These are phyloP conservation scores for Hipparchia semele DNA, from an alignment of 2,888 invertebrate species.

Conservation along the genomic window DNA sequence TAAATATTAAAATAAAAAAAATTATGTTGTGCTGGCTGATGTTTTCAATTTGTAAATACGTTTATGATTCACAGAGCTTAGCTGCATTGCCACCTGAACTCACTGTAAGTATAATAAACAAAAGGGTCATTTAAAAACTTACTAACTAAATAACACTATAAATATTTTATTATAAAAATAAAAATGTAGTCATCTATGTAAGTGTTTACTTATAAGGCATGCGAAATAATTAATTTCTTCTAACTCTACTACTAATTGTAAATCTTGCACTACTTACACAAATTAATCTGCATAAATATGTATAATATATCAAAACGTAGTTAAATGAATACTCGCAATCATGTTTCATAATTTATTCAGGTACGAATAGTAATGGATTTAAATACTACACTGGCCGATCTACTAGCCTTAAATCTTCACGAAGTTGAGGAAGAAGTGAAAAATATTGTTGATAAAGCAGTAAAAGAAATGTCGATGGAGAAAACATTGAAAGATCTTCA, in stretches of 20 bases:
- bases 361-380: constrained; percentile 97
- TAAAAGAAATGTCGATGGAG: constrained; percentile 99
- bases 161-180: background rate
- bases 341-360: constrained; percentile 69
- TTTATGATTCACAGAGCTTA: constrained; percentile 89
- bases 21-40: constrained; percentile 45
- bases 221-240: background rate
- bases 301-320: background rate
- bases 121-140: constrained; percentile 16
- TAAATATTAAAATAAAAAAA: constrained; percentile 36
- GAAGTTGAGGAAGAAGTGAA: constrained; percentile 99
- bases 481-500: constrained; percentile 95
- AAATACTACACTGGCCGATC: constrained; percentile 95
- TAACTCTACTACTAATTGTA: background rate
- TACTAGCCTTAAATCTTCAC: constrained; percentile 95
- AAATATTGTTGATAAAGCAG: constrained; percentile 98
- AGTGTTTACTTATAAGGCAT: constrained; percentile 1
- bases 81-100: constrained; percentile 91
- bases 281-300: background rate
- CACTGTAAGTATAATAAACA: constrained; percentile 86
- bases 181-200: background rate
- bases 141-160: background rate
- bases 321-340: background rate
- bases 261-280: background rate
- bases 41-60: constrained; percentile 75